phyloP scores from a whole-genome alignment of 2,113 vertebrate genomes.

The Panthera leo region DNA sequence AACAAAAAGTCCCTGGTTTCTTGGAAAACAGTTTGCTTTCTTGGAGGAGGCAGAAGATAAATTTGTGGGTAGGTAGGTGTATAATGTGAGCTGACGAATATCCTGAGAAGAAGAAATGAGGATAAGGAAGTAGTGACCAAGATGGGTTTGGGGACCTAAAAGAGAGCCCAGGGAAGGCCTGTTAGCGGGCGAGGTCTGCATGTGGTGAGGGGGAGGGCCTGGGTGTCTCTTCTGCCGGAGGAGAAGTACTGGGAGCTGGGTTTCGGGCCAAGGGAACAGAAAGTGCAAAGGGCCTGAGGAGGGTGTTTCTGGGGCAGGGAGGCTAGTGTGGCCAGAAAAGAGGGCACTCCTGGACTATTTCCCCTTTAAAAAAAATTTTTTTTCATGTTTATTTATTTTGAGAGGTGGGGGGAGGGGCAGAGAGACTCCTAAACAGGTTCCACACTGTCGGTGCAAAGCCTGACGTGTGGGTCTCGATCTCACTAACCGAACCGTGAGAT shows the following conservation, averaged over 20 bases:
- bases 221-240: background rate
- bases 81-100: background rate
- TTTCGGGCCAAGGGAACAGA: background rate
- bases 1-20: background rate
- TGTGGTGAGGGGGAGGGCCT: accelerated
- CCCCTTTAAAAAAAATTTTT: background rate
- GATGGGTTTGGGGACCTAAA: background rate
- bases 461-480: too few species aligned
- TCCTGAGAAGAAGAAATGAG: background rate
- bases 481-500: too few species aligned
- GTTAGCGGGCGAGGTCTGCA: background rate
- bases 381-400: too few species aligned
- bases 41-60: background rate
- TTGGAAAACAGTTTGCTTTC: background rate
- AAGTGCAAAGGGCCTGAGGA: background rate
- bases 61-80: background rate
- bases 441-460: too few species aligned
- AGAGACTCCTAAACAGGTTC: too few species aligned
- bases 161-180: background rate
- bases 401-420: too few species aligned
- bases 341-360: background rate
- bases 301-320: background rate
- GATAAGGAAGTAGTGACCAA: background rate
- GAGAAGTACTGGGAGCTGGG: too few species aligned
- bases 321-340: background rate